Percentiles rank a stretch among this genome's conserved stretches.
Conservation (phyloP, 2,797 vertebrate species). For the Onychomys arenicola region DNA sequence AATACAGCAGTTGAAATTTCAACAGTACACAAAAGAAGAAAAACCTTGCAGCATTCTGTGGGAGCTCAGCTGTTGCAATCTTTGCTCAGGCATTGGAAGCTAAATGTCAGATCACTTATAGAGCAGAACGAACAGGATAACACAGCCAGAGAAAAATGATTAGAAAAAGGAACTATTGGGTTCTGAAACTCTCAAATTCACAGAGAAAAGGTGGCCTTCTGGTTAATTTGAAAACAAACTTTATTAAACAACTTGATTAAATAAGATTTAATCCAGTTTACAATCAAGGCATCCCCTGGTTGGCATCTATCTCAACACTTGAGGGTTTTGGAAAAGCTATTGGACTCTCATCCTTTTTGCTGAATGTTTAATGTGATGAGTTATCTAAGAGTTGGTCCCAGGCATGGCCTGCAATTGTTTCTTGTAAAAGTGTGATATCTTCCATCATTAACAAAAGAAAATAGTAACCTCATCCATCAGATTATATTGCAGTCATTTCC, state of each 20-base stretch:
- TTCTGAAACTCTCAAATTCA: constrained; percentile 66
- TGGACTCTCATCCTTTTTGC: background rate
- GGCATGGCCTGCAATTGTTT: background rate
- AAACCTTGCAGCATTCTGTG: constrained; percentile 6
- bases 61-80: constrained; percentile 61
- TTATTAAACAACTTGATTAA: constrained; percentile 81
- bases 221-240: constrained; percentile 75
- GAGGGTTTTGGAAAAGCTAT: constrained; percentile 53
- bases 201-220: constrained; percentile 70
- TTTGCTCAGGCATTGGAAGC: constrained; percentile 64
- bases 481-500: background rate
- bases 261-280: constrained; percentile 62
- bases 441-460: background rate
- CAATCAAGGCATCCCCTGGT: constrained; percentile 45
- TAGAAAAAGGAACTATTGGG: background rate
- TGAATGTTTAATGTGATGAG: background rate
- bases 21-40: background rate
- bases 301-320: constrained; percentile 56
- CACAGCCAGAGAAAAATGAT: constrained; percentile 61
- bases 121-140: constrained; percentile 71
- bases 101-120: constrained; percentile 70
- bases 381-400: constrained; percentile 6
- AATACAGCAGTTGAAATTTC: constrained; percentile 42
- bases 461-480: background rate
- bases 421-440: constrained; percentile 37